Conservation (phyloP, 1,140 invertebrate genomes). For the Agraylea sexmaculata region DNA sequence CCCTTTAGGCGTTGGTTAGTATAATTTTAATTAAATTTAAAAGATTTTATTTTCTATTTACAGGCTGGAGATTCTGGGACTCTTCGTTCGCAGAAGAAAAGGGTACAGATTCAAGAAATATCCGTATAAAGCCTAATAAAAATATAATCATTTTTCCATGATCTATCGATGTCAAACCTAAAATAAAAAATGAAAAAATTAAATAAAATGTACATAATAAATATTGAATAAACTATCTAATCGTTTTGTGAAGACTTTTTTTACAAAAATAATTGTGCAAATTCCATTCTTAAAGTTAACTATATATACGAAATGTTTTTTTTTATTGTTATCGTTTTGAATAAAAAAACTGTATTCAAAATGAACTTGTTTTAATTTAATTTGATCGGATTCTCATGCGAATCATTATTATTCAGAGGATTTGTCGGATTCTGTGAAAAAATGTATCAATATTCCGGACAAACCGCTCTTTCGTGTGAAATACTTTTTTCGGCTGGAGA, state of each 20-base stretch:
- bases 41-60: constrained; percentile 9
- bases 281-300: not conserved
- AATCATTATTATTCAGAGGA: not conserved
- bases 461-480: constrained; percentile 1
- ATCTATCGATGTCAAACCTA: constrained; percentile 1
- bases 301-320: constrained; percentile 1
- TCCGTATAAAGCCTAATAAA: constrained; percentile 16
- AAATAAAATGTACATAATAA: constrained; percentile 2
- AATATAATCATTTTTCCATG: constrained; percentile 6
- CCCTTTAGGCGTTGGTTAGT: not conserved
- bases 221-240: constrained; percentile 2
- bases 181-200: constrained; percentile 3
- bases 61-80: constrained; percentile 2
- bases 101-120: constrained; percentile 21
- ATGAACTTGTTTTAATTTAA: not conserved
- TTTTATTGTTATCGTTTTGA: constrained; percentile 3
- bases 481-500: not conserved
- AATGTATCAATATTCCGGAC: constrained; percentile 9
- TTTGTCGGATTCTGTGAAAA: not conserved
- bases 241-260: not conserved
- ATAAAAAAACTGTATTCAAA: not conserved
- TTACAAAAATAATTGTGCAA: constrained; percentile 2
- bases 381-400: not conserved
- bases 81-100: constrained; percentile 16
- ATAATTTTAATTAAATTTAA: constrained; percentile 5